These are phyloP conservation scores for Callopanchax toddi DNA, from an alignment of 2,113 vertebrate species.

Conservation along the genomic window DNA sequence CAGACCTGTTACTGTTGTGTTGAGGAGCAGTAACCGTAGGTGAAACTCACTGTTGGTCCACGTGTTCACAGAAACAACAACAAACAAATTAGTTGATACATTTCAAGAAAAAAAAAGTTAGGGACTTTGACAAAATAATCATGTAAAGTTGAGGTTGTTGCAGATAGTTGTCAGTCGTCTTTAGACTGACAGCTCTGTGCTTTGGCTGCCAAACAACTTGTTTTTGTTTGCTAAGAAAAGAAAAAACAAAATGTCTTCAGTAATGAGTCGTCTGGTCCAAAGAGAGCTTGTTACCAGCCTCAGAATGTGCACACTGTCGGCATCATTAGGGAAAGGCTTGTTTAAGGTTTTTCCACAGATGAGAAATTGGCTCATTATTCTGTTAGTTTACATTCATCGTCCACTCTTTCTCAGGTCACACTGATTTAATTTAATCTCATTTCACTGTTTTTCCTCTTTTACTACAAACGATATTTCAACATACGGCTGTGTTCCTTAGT, in stretches of 20 bases:
- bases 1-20: too few species aligned
- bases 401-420: background rate
- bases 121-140: too few species aligned
- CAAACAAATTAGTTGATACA: background rate
- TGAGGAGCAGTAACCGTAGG: background rate
- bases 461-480: too few species aligned
- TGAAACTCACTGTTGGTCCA: background rate
- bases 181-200: background rate
- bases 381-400: background rate
- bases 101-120: too few species aligned
- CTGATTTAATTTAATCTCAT: background rate
- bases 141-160: too few species aligned
- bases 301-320: background rate
- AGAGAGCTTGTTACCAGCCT: background rate
- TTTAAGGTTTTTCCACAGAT: background rate
- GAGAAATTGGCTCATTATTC: background rate
- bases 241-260: slow-evolving; percentile 5
- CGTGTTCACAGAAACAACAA: background rate
- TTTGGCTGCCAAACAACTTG: slow-evolving; percentile 2
- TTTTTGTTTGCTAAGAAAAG: slow-evolving; percentile 33
- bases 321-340: slow-evolving; percentile 3
- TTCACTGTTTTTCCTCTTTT: background rate
- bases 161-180: background rate
- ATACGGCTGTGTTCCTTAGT: too few species aligned
- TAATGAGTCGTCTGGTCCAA: background rate